Evolutionary conservation across 1,140 invertebrate genomes (phyloP).

Genomic region (Zophobas morio): DNA sequence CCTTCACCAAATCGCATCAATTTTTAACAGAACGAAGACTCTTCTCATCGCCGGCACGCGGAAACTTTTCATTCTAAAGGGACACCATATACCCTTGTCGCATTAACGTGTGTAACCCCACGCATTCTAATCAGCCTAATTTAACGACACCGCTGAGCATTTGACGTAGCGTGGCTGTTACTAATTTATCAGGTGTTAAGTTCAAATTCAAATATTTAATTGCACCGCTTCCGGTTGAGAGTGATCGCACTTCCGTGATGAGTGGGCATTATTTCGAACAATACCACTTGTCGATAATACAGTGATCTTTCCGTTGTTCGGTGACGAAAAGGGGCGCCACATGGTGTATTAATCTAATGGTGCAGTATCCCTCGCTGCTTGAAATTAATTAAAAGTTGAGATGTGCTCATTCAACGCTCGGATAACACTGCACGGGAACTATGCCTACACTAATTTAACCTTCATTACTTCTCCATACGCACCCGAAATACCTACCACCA

Average conservation of each 20-base stretch:
- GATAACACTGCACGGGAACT: constrained; percentile 40
- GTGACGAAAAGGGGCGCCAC: constrained; percentile 57
- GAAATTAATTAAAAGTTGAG: constrained; percentile 62
- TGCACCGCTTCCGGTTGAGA: constrained; percentile 56
- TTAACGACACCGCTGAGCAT: constrained; percentile 44
- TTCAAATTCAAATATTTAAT: constrained; percentile 57
- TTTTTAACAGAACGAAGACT: constrained; percentile 12
- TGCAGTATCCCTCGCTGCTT: constrained; percentile 59
- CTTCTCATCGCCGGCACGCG: constrained; percentile 12
- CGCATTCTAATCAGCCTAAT: constrained; percentile 47
- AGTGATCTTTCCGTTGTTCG: constrained; percentile 54
- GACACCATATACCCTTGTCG: not conserved
- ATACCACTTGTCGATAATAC: constrained; percentile 62
- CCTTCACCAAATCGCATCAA: constrained; percentile 20
- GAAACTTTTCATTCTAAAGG: constrained; percentile 35
- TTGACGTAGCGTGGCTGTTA: constrained; percentile 53
- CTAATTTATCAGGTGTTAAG: constrained; percentile 62
- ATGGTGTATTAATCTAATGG: constrained; percentile 62
- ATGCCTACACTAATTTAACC: constrained; percentile 40
- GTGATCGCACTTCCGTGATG: constrained; percentile 58
- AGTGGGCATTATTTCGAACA: constrained; percentile 60
- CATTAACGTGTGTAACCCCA: constrained; percentile 17
- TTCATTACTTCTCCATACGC: constrained; percentile 17
- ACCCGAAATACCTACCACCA: constrained; percentile 8
- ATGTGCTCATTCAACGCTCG: constrained; percentile 44